Base-by-base conservation (phyloP, 2,113 vertebrate genomes). In the Poeciliopsis retropinna region DNA sequence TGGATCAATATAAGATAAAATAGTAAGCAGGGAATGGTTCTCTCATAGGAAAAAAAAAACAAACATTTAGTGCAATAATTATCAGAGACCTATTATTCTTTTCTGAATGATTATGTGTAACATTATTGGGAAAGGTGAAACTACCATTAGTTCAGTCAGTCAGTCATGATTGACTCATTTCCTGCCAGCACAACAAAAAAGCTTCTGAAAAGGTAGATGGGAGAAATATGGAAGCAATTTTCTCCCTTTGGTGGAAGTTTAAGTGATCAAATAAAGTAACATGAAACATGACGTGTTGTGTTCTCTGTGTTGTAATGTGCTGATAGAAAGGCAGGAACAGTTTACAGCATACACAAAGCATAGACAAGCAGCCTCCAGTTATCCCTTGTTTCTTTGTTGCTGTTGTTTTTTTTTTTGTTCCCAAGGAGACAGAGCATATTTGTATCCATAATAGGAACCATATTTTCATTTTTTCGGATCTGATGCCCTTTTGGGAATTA, bases 161-260 rank as follows among this genome's bases (percentile, higher is more conserved):
- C 61, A 83, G 64, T 78, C 79, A 75, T 47, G 73, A 79, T 78
- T 5, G 84, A 67, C 67, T 90, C 86, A 87, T 71, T 70, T 73
- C 44, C 79, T 37, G 29, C 1, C 39, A 71, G 27, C 34, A 31
- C 71, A 63, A 22, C 3, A 60, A 17, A 68, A 63, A 80, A 41
- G 27, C 47, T 51, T 62, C 62, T 37, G 37, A 34, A 60, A 60
- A 7, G 27, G 39, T 60, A 60, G 66, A 64, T n/a, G 22, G 17
- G 25, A 57, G 7, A 19, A 73, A 73, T 61, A 29, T 65, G 44
- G 3, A 51, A 70, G 51, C 19, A 60, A 54, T 75, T 73, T 31
- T 65, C 57, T 70, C 9, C 67, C 41, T 14, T 66, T 51, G 82
- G 60, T 60, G 60, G 63, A 65, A 76, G 57, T 62, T 64, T 6